Conservation (phyloP, 2,113 vertebrate genomes). For the Chaetodon auriga region DNA sequence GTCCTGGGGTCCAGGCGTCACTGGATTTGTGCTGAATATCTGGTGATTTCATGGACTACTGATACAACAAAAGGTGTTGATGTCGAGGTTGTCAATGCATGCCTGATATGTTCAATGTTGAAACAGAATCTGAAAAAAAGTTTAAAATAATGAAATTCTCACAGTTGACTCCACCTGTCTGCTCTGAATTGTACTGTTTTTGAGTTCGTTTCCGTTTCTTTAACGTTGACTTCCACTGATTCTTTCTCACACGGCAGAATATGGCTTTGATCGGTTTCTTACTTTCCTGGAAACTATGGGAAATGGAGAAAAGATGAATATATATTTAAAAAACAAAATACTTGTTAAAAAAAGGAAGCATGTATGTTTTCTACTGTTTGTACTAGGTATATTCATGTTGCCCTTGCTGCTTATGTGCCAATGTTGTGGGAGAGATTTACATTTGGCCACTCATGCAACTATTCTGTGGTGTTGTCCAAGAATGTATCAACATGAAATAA, state of each 20-base stretch:
- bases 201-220: slow-evolving; percentile 41
- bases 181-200: slow-evolving; percentile 66
- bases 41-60: slow-evolving; percentile 60
- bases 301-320: slow-evolving; percentile 76
- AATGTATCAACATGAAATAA: slow-evolving; percentile 88
- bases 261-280: slow-evolving; percentile 83
- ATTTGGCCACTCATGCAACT: slow-evolving; percentile 87
- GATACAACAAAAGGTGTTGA: slow-evolving; percentile 69
- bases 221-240: slow-evolving; percentile 48
- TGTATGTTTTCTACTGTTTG: slow-evolving; percentile 90
- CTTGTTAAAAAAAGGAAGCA: slow-evolving; percentile 79
- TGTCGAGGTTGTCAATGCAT: slow-evolving; percentile 84
- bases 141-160: slow-evolving; percentile 54
- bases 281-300: slow-evolving; percentile 70
- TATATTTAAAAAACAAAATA: slow-evolving; percentile 84
- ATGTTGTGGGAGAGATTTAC: slow-evolving; percentile 84
- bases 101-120: slow-evolving; percentile 87
- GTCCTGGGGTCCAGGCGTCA: slow-evolving; percentile 18
- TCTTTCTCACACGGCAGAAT: slow-evolving; percentile 76
- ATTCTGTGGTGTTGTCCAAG: slow-evolving; percentile 86
- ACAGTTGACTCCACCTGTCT: slow-evolving; percentile 68
- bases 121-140: slow-evolving; percentile 68
- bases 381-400: slow-evolving; percentile 86
- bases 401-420: slow-evolving; percentile 87
- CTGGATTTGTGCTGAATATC: slow-evolving; percentile 45